These are phyloP conservation scores for Trachelus troglodyta DNA, from an alignment of 2,888 invertebrate genomes.

Conservation along the genomic window DNA sequence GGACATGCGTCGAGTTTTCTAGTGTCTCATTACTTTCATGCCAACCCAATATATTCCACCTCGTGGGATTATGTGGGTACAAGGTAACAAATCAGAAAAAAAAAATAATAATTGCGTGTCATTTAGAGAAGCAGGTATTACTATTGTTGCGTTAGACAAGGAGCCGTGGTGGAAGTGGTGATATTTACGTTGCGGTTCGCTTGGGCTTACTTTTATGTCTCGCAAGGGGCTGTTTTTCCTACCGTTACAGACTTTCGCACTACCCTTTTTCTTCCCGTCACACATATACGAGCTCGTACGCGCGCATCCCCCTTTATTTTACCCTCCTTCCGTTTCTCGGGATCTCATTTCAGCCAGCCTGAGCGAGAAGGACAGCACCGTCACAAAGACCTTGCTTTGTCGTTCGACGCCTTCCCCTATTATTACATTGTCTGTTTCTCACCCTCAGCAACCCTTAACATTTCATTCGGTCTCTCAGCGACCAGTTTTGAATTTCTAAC, in stretches of 20 bases:
- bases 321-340: slow-evolving; percentile 13
- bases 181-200: slow-evolving; percentile 54
- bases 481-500: background rate
- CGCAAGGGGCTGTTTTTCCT: slow-evolving; percentile 27
- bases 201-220: slow-evolving; percentile 57
- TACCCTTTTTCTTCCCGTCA: slow-evolving; percentile 5
- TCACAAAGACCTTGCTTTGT: slow-evolving; percentile 47
- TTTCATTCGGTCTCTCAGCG: background rate
- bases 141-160: slow-evolving; percentile 35
- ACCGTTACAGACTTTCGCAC: slow-evolving; percentile 8
- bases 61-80: background rate
- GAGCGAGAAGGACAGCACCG: background rate
- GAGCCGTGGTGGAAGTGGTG: slow-evolving; percentile 47
- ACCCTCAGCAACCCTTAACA: slow-evolving; percentile 21
- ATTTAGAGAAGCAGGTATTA: background rate
- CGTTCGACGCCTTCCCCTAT: slow-evolving; percentile 45
- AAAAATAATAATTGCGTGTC: background rate
- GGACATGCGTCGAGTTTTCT: too few relatives aligned
- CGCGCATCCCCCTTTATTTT: background rate
- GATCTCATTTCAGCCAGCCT: background rate
- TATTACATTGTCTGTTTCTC: slow-evolving; percentile 53
- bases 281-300: background rate
- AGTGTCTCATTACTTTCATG: too few relatives aligned
- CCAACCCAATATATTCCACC: background rate
- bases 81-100: background rate